These are phyloP conservation scores for Progne subis DNA, from an alignment of 2,113 vertebrate genomes.

Conservation along the genomic window DNA sequence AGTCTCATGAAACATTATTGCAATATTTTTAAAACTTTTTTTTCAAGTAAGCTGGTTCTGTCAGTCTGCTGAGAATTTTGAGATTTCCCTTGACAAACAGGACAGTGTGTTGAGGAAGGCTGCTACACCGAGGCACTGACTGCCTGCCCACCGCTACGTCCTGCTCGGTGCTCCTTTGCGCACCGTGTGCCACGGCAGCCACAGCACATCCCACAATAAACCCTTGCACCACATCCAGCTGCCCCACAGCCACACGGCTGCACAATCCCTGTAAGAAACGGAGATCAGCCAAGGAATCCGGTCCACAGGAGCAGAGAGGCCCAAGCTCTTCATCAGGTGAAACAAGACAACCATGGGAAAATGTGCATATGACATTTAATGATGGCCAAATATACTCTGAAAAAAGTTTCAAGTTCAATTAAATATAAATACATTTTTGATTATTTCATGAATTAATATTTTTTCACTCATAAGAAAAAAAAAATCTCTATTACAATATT, in stretches of 20 bases:
- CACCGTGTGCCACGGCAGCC: fast-evolving
- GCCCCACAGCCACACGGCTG: background rate
- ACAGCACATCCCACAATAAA: fast-evolving
- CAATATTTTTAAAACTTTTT: background rate
- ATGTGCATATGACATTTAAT: background rate
- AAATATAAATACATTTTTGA: background rate
- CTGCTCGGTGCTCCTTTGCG: background rate
- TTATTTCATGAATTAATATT: background rate
- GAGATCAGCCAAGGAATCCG: background rate
- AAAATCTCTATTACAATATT: background rate
- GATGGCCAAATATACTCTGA: background rate
- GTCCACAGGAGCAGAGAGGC: background rate
- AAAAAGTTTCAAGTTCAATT: background rate
- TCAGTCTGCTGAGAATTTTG: background rate
- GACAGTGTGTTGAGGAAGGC: background rate
- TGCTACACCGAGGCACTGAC: background rate
- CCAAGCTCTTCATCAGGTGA: background rate
- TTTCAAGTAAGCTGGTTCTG: fast-evolving
- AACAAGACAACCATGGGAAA: background rate
- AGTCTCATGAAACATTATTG: background rate
- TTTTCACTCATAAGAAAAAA: background rate
- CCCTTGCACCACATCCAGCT: background rate
- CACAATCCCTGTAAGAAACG: background rate
- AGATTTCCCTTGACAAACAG: background rate
- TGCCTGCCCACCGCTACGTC: background rate